A percentile compares a stretch with the other conserved stretches of the same genome.
These are phyloP conservation scores for Dorcus parallelipipedus DNA, from an alignment of 2,888 invertebrate genomes.

Conservation along the genomic window DNA sequence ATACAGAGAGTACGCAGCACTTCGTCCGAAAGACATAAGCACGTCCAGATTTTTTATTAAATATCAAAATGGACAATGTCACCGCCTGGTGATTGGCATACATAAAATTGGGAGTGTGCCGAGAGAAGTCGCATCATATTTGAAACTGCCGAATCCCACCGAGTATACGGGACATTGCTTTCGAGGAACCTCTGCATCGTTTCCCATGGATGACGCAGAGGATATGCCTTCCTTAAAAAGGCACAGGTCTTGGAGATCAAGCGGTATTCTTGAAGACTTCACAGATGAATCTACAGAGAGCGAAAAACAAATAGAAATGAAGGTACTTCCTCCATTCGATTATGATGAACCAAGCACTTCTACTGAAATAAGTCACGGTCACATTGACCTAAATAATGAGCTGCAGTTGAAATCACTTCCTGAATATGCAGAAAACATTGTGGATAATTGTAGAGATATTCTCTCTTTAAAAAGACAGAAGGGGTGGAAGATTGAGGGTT, in stretches of 20 bases:
- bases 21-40: constrained; percentile 5
- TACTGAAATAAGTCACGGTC: too few species aligned
- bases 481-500: too few species aligned
- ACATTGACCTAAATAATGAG: too few species aligned
- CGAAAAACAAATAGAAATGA: too few species aligned
- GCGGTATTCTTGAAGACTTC: too few species aligned
- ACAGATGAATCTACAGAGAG: too few species aligned
- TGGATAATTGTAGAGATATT: too few species aligned
- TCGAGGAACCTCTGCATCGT: not conserved
- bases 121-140: constrained; percentile 9
- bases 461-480: too few species aligned
- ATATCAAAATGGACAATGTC: constrained; percentile 13
- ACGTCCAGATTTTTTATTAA: constrained; percentile 11
- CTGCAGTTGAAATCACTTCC: too few species aligned
- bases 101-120: constrained; percentile 14
- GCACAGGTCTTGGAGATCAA: not conserved
- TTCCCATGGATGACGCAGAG: not conserved
- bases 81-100: constrained; percentile 8
- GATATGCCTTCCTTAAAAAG: not conserved
- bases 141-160: constrained; percentile 12
- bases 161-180: constrained; percentile 16
- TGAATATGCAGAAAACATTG: too few species aligned
- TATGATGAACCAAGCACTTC: too few species aligned
- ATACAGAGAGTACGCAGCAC: constrained; percentile 14
- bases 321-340: too few species aligned